Evolutionary conservation across 2,797 vertebrate genomes (phyloP).

Genomic region (Graptemys geographica): DNA sequence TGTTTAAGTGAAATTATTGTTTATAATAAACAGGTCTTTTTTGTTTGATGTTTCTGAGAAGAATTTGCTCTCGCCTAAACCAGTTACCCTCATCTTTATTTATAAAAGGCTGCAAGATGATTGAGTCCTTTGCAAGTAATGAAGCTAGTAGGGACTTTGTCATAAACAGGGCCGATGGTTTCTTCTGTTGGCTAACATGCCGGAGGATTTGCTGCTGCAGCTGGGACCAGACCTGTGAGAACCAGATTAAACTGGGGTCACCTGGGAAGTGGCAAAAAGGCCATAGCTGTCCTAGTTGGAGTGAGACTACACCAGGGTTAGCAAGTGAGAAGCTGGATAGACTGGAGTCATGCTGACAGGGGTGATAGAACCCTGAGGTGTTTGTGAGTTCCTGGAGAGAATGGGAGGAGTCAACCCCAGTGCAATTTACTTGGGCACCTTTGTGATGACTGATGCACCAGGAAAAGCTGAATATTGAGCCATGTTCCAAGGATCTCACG

Average conservation of each 20-base stretch:
- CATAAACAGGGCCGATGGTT: background rate
- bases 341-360: background rate
- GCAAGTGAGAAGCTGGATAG: background rate
- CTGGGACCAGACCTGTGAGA: background rate
- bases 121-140: background rate
- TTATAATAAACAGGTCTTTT: background rate
- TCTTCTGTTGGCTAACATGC: background rate
- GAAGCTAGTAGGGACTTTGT: background rate
- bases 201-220: background rate
- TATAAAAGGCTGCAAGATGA: background rate
- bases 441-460: background rate
- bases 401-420: background rate
- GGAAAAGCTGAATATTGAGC: background rate
- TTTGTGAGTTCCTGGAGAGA: background rate
- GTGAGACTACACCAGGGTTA: background rate
- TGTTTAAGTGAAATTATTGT: background rate
- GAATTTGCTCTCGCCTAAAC: background rate
- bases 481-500: background rate
- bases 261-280: background rate
- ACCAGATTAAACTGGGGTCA: background rate
- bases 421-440: too few relatives aligned
- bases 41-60: background rate
- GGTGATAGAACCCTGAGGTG: background rate
- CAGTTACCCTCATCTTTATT: background rate
- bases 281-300: background rate